Conservation (phyloP, 2,113 vertebrate genomes). For the Dinomys branickii region DNA sequence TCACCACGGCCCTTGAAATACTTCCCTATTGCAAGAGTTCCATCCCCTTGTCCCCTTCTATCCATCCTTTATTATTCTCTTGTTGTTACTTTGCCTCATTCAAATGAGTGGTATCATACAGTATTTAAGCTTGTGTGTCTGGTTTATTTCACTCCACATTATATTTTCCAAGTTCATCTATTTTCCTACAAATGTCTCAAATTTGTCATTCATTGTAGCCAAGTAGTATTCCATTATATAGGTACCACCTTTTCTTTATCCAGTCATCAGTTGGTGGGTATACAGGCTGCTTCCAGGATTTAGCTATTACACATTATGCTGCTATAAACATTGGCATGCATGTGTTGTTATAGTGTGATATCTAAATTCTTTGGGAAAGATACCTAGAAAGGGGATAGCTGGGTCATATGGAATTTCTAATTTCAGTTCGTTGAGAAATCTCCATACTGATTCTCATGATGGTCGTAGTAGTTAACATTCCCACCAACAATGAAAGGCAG, state of each 20-base stretch:
- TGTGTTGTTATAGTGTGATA: background rate
- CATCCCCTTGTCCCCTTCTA: background rate
- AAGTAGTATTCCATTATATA: background rate
- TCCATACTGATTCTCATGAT: background rate
- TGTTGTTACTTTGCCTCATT: background rate
- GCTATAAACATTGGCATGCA: background rate
- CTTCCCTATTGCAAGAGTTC: background rate
- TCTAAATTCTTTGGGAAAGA: background rate
- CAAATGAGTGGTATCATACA: background rate
- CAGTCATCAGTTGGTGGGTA: background rate
- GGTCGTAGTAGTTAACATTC: background rate
- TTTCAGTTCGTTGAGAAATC: background rate
- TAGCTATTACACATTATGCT: background rate
- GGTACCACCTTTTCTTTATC: background rate
- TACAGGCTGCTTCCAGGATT: background rate
- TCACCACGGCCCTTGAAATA: background rate
- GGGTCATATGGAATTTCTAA: background rate
- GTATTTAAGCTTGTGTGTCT: background rate
- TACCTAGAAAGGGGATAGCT: background rate
- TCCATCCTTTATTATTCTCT: background rate
- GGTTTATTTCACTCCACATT: background rate
- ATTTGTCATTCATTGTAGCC: background rate
- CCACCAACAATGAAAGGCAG: background rate
- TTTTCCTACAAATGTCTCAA: background rate
- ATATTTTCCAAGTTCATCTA: background rate